Base-by-base conservation (phyloP, 64 coral and sea anemone genomes). In the Stichodactyla mertensii region DNA sequence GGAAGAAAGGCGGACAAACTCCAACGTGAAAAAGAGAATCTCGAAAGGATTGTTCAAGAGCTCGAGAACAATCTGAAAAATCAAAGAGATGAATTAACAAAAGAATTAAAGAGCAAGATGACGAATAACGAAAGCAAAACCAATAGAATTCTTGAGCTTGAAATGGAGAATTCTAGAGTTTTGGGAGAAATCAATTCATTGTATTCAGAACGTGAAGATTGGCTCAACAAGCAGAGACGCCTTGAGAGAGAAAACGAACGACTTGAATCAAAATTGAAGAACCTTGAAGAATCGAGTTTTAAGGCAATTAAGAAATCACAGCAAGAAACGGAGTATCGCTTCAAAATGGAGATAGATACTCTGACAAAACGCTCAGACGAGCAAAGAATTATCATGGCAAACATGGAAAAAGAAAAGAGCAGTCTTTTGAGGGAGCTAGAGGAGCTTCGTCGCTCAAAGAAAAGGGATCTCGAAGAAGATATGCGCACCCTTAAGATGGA, bases 51-150 rank as follows among this genome's bases (percentile, higher is more conserved):
- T 10, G 19, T 62, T 86, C 56, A 78, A 57, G 83, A 86, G 23
- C 56, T 86, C 79, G 78, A 52, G 51, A 81, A 52, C 6, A 19
- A 10, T 27, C 14, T 81, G 31, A 79, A 79, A 10, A 14, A 10
- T 45, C 77, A 51, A 79, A 52, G 31, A 51, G 51, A 52, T 57
- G 36, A 54, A 74, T 26, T 55, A 82, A 90, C 84, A 71, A 84
- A 45, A 53, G 83, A 16, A 2, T 84, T 26, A 45, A 83, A 91
- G 51, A 82, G 19, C 60, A 86, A 91, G 14, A 82, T 19, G 31
- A 54, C 5, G 64, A 91, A 91, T 62, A 45, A 77, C 18, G 79
- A 87, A 80, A 55, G 80, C 18, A 80, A 87, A 23, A 60, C 52
- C 19, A 64, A 10, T 13, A 91, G 80, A 15, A 69, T 56, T 51